These are phyloP conservation scores for Alitta virens DNA, from an alignment of 2,888 invertebrate genomes.

Conservation along the genomic window DNA sequence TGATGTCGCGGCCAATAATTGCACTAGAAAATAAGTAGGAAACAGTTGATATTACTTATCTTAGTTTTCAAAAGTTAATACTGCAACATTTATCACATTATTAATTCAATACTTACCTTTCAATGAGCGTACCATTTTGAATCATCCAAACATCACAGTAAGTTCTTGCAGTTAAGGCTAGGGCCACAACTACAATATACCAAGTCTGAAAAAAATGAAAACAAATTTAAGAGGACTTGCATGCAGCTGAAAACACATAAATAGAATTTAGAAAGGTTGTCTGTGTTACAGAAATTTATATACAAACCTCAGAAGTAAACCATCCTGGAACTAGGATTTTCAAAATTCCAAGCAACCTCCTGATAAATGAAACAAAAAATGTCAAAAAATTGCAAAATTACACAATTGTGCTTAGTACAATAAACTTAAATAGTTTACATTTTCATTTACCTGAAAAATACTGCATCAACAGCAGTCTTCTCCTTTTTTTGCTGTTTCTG, in stretches of 20 bases:
- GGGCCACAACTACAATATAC: constrained; percentile 63
- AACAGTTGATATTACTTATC: no score
- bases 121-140: constrained; percentile 87
- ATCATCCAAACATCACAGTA: constrained; percentile 98
- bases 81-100: no score
- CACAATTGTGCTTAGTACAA: background rate
- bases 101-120: constrained; percentile 64
- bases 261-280: no score
- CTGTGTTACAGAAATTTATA: no score
- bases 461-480: constrained; percentile 55
- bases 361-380: constrained; percentile 29
- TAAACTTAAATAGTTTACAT: no score
- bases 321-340: constrained; percentile 73
- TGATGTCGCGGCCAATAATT: constrained; percentile 83
- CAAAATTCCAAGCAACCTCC: constrained; percentile 48
- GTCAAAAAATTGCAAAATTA: background rate
- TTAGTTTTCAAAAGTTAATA: no score
- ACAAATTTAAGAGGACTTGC: no score
- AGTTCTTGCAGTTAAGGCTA: constrained; percentile 80
- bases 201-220: constrained; percentile 37
- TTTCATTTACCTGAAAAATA: constrained; percentile 47
- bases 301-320: constrained; percentile 10
- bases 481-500: constrained; percentile 37
- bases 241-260: no score
- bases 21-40: constrained; percentile 67